These are phyloP conservation scores for Enteromius afrohamiltoni DNA, from an alignment of 2,797 vertebrate genomes.

Conservation along the genomic window DNA sequence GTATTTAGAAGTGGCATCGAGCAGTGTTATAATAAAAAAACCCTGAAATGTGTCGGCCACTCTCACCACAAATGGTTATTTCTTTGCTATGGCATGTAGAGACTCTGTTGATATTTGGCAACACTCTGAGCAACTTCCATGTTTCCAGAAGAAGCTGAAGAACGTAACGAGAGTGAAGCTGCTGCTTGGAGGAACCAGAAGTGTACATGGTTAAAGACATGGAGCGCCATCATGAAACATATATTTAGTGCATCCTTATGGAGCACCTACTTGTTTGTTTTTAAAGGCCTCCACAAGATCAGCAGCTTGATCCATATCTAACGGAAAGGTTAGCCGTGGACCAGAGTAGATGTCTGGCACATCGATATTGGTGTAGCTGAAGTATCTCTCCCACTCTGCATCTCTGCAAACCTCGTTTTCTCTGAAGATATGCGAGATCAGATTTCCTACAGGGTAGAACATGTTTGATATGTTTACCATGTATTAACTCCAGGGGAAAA, in stretches of 20 bases:
- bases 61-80: constrained; percentile 91
- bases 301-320: constrained; percentile 83
- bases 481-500: not conserved
- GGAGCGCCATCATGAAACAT: not conserved
- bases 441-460: constrained; percentile 78
- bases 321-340: constrained; percentile 88
- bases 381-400: constrained; percentile 80
- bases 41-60: not conserved
- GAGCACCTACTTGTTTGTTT: constrained; percentile 86
- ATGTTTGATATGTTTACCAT: constrained; percentile 17
- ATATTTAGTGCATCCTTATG: not conserved
- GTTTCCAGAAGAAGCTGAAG: constrained; percentile 90
- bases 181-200: constrained; percentile 80
- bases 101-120: constrained; percentile 92
- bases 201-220: not conserved
- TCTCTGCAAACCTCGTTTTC: constrained; percentile 82
- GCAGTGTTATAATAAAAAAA: not conserved
- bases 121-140: constrained; percentile 83
- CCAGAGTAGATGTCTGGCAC: constrained; percentile 88
- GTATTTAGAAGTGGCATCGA: not conserved
- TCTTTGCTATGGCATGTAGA: constrained; percentile 93
- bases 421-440: constrained; percentile 89
- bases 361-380: constrained; percentile 83
- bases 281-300: constrained; percentile 92
- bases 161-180: constrained; percentile 93